Evolutionary conservation across 2,888 invertebrate species (phyloP).

Genomic region (Xestia c-nigrum): DNA sequence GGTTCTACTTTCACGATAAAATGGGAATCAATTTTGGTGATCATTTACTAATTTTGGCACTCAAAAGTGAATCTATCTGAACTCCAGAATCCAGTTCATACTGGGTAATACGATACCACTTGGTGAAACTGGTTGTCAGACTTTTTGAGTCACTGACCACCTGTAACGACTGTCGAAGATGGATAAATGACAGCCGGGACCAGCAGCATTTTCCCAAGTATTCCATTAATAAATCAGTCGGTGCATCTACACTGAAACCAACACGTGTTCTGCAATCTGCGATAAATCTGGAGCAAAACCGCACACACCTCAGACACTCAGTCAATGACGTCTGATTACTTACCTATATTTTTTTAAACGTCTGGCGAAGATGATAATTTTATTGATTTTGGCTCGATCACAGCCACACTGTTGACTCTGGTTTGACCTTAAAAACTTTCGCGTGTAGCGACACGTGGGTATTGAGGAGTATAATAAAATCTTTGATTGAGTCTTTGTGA

Average conservation of each 20-base stretch:
- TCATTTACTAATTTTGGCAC: no score
- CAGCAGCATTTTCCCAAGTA: background rate
- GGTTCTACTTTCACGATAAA: no score
- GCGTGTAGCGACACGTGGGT: conserved; percentile 27
- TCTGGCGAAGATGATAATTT: conserved; percentile 40
- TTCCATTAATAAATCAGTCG: background rate
- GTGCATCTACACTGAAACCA: background rate
- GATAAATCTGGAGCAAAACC: background rate
- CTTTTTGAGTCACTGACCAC: no score
- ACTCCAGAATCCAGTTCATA: no score
- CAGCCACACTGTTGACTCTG: conserved; percentile 19
- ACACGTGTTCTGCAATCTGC: no score
- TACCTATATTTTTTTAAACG: conserved; percentile 40
- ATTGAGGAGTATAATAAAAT: conserved; percentile 7
- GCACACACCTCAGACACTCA: conserved; percentile 11
- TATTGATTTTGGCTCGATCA: conserved; percentile 45
- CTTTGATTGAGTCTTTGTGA: background rate
- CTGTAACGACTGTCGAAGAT: no score
- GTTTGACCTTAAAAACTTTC: conserved; percentile 36
- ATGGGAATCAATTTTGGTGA: no score
- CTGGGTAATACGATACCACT: no score
- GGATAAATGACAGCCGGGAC: no score
- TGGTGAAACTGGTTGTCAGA: no score
- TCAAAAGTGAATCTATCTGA: no score
- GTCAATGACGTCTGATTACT: background rate